Base-by-base conservation (phyloP, 1,140 invertebrate genomes). In the Cotesia chilonis region DNA sequence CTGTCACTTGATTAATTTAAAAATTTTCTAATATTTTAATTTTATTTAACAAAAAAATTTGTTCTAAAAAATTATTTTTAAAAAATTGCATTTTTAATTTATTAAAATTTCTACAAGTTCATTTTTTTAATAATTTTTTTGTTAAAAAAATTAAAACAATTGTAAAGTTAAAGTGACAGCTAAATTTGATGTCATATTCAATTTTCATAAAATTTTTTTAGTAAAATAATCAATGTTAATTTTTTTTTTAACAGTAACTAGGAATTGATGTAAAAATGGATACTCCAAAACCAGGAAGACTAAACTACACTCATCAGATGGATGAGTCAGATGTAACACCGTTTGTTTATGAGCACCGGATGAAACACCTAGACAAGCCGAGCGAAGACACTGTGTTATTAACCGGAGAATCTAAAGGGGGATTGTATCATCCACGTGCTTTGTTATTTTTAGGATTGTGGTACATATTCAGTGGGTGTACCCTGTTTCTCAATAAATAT, bases 401-500 rank as follows among this genome's bases (percentile, higher is more conserved):
- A 12, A 78, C 76, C 2, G 79, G 47, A 4, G 77, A 85, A 57
- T 76, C 78, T 3, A 88, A 86, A 74, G 87, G 85, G 70, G 90
- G 90, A 36, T 80, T 92, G 20, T 82, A 85, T n/a, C 92, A 92
- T 81, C 80, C 90, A 5, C 81, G 91, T 78, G 93, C 92, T 1
- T 83, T 94, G 35, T 81, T 90, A 71, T 94, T 94, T 80, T 85
- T 94, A 10, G 83, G 91, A 28, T 81, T 94, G 41, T 94, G 93
- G 93, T 94, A 94, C 77, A 88, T 94, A 75, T 94, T 94, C 80
- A 94, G 92, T 81, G 91, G 91, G 5, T 92, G 90, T 79, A 95
- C 94, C 4, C 85, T 95, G 52, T 95, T 95, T 83, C 84, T 94
- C 28, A 95, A 95, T 84, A 95, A 95, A 82, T 95, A 95, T 78